A percentile compares a stretch with the other conserved stretches of the same genome.
phyloP scores from a whole-genome alignment of 2,888 invertebrate genomes.

The Panopea generosa region DNA sequence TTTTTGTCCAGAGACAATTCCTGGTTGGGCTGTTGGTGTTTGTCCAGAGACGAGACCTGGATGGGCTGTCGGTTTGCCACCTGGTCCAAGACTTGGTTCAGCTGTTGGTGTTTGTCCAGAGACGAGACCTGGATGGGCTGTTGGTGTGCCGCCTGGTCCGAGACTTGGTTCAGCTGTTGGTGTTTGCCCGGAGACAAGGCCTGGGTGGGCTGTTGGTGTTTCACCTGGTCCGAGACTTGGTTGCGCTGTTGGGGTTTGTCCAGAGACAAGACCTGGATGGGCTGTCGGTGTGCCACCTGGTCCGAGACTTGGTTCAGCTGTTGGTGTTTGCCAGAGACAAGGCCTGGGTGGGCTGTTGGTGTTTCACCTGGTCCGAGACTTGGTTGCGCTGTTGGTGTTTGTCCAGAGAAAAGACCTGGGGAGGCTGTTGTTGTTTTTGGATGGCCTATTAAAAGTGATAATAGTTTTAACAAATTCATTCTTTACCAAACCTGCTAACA shows the following conservation, averaged over 20 bases:
- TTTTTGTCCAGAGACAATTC: slow-evolving; percentile 29
- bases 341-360: slow-evolving; percentile 54
- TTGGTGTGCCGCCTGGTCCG: slow-evolving; percentile 41
- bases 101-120: slow-evolving; percentile 38
- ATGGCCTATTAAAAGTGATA: too few relatives aligned
- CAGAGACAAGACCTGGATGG: slow-evolving; percentile 30
- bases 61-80: slow-evolving; percentile 49
- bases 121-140: slow-evolving; percentile 39
- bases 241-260: slow-evolving; percentile 36
- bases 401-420: slow-evolving; percentile 34
- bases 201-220: slow-evolving; percentile 52
- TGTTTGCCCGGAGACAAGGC: slow-evolving; percentile 30
- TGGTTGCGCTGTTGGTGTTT: slow-evolving; percentile 38
- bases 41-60: slow-evolving; percentile 42
- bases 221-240: slow-evolving; percentile 30
- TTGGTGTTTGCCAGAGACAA: slow-evolving; percentile 45
- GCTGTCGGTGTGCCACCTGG: slow-evolving; percentile 46
- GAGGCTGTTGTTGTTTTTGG: slow-evolving; percentile 39
- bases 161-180: slow-evolving; percentile 47
- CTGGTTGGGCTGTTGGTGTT: slow-evolving; percentile 53
- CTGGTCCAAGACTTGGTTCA: slow-evolving; percentile 43
- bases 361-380: slow-evolving; percentile 22
- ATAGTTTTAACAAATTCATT: too few relatives aligned
- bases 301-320: slow-evolving; percentile 37
- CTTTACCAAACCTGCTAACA: too few relatives aligned